Evolutionary conservation across 35 echinoderm and acorn worm species (phyloP).

Genomic region (Amphiura filiformis): DNA sequence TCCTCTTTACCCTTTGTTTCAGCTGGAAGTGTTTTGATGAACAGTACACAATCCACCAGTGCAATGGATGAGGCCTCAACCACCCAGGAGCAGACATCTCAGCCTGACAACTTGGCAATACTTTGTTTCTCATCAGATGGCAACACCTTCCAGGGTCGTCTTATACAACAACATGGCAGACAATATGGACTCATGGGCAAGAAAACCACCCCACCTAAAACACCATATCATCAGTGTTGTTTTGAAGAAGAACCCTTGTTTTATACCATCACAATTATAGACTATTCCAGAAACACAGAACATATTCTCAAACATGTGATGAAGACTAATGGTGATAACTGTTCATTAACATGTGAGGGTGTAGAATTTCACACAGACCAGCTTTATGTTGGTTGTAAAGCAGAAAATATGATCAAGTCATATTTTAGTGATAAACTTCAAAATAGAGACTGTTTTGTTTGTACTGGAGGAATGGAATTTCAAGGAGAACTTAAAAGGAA

Average conservation of each 20-base stretch:
- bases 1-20: no score
- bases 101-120: slow-evolving; percentile 5
- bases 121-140: slow-evolving; percentile 53
- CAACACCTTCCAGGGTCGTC: slow-evolving; percentile 51
- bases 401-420: slow-evolving; percentile 38
- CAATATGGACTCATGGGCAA: slow-evolving; percentile 74
- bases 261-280: slow-evolving; percentile 50
- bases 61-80: no score
- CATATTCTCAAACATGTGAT: slow-evolving; percentile 49
- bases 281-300: slow-evolving; percentile 29
- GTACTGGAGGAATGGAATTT: slow-evolving; percentile 45
- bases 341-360: slow-evolving; percentile 45
- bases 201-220: slow-evolving; percentile 22
- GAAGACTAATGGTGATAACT: slow-evolving; percentile 66
- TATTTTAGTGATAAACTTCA: slow-evolving; percentile 43
- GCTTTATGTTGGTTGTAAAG: slow-evolving; percentile 42
- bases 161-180: slow-evolving; percentile 31
- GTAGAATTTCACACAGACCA: slow-evolving; percentile 72
- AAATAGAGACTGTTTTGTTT: slow-evolving; percentile 55
- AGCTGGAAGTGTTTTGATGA: no score
- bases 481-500: background rate
- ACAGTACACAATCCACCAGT: no score
- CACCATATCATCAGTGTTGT: slow-evolving; percentile 65
- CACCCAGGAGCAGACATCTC: no score
- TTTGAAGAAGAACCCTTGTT: slow-evolving; percentile 71